phyloP scores from a whole-genome alignment of 2,888 invertebrate species.

The Leptura quadrifasciata region DNA sequence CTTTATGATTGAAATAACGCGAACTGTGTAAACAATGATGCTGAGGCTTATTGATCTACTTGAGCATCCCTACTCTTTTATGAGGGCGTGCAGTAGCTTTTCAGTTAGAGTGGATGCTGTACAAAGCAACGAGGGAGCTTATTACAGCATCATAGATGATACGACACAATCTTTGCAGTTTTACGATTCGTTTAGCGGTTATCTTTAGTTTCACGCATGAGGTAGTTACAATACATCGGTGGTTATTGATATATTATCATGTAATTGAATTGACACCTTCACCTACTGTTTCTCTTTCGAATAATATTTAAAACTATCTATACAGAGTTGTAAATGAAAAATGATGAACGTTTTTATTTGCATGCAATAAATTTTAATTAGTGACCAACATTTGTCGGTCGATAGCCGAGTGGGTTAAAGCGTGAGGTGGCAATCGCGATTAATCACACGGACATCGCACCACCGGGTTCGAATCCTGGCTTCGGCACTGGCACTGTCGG shows the following conservation, averaged over 20 bases:
- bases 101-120: slow-evolving; percentile 35
- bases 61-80: slow-evolving; percentile 18
- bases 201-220: slow-evolving; percentile 17
- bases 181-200: slow-evolving; percentile 22
- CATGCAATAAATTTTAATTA: too few relatives aligned
- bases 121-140: slow-evolving; percentile 50
- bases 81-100: slow-evolving; percentile 31
- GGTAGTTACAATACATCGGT: not conserved
- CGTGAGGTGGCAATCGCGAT: too few relatives aligned
- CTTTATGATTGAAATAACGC: slow-evolving; percentile 22
- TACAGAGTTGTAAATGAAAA: too few relatives aligned
- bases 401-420: too few relatives aligned
- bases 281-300: not conserved
- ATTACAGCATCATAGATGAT: slow-evolving; percentile 45
- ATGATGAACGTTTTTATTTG: too few relatives aligned
- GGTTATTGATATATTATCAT: not conserved
- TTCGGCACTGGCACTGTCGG: too few relatives aligned
- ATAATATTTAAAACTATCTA: too few relatives aligned
- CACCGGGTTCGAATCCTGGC: too few relatives aligned
- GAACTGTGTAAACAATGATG: slow-evolving; percentile 30
- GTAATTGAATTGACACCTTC: not conserved
- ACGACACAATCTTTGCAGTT: slow-evolving; percentile 45
- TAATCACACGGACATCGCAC: too few relatives aligned
- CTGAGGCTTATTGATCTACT: slow-evolving; percentile 40
- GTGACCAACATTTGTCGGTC: too few relatives aligned